Evolutionary conservation across 2,113 vertebrate species (phyloP), one percentile per base, ranked within the genome.

Genomic region (Halcyon malimbica): DNA sequence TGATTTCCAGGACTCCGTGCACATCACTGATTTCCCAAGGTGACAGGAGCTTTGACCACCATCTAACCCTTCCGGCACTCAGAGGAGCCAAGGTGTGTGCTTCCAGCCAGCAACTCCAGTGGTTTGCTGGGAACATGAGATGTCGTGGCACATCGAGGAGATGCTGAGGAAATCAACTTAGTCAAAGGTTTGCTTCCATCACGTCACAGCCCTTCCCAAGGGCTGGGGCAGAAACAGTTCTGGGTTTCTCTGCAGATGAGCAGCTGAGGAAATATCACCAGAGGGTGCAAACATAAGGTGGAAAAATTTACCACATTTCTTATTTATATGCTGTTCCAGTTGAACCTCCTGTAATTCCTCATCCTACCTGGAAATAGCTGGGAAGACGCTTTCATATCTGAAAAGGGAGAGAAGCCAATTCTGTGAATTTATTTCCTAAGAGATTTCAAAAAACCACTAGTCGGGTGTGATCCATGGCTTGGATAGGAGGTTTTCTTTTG

Each of bases 111-210:
- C 18, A 54, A 0, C 57, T 60, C 39, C 83, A 18, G 19, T 10
- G 37, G 9, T 11, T 83, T 26, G 3, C 4, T 5, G 64, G 41
- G 3, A 0, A 17, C 13, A 10, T 3, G 50, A 2, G 62, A 50
- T 18, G 5, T n/a, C 0, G 4, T 26, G 53, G 48, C 16, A 26
- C 0, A 0, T 3, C 23, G 50, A 68, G 31, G 54, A n/a, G 29
- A 33, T 37, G 11, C 39, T 64, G 73, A 42, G 28, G 59, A 76
- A 53, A 65, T 9, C 0, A 2, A 46, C 15, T 8, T 21, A 14
- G 42, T 21, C 44, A 31, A 54, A 41, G 25, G 13, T 23, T 73
- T 64, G 44, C 15, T 31, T 80, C 68, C 53, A 44, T 2, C 53
- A 25, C 67, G 23, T 46, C 5, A 1, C 57, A 76, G 37, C 42